Conservation (phyloP, 2,113 vertebrate genomes). For the Cryptotis parvus region DNA sequence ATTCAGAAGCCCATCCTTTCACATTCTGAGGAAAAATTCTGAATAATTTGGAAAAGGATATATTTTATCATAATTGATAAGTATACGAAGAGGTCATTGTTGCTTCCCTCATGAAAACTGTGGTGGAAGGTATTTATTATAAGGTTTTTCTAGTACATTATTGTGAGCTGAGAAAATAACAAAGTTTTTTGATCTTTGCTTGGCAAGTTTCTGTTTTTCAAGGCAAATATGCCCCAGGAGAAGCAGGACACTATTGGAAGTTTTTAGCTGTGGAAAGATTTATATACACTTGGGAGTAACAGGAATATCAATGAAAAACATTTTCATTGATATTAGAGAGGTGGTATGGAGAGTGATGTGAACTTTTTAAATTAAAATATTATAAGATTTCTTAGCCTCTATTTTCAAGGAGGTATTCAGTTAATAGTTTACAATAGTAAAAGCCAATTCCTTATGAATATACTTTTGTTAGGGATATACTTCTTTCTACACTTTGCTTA, state of each 20-base stretch:
- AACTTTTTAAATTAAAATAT: slow-evolving; percentile 19
- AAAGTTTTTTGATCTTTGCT: slow-evolving; percentile 49
- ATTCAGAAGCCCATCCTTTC: slow-evolving; percentile 36
- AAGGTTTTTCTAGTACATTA: neutral
- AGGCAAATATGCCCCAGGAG: neutral
- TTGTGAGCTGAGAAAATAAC: neutral
- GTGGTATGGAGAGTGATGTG: neutral
- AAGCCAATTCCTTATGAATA: neutral
- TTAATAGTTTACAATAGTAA: neutral
- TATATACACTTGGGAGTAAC: neutral
- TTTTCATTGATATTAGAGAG: too few species aligned
- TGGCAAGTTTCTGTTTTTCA: slow-evolving; percentile 4
- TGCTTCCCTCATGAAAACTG: slow-evolving; percentile 11
- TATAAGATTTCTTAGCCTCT: neutral
- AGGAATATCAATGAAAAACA: neutral
- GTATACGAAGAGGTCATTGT: neutral
- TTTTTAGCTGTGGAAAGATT: slow-evolving; percentile 58
- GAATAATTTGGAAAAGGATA: neutral
- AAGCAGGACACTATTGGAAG: neutral
- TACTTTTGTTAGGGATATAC: neutral
- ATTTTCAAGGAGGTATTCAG: neutral
- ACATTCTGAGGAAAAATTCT: neutral
- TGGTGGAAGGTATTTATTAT: neutral
- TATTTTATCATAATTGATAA: slow-evolving; percentile 12
- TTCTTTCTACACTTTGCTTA: neutral